Evolutionary conservation across 2,888 invertebrate species (phyloP).

Genomic region (Philaethria dido): DNA sequence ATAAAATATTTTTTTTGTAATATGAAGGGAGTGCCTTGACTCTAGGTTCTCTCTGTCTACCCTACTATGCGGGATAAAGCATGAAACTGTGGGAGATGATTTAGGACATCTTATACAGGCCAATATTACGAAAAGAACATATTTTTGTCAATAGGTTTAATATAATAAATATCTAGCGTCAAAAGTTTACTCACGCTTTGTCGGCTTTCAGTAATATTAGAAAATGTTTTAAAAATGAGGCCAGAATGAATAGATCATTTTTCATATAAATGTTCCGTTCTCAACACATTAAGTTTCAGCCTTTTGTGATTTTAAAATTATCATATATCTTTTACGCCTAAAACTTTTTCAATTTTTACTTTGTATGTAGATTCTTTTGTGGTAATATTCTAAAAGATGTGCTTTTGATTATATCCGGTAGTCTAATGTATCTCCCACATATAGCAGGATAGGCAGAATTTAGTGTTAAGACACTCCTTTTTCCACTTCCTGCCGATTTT

Average conservation of each 20-base stretch:
- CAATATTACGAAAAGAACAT: too few species aligned
- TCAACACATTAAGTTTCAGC: constrained; percentile 20
- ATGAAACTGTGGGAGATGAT: too few species aligned
- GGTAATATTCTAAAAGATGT: not conserved
- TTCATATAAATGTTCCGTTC: constrained; percentile 24
- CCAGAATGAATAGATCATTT: constrained; percentile 21
- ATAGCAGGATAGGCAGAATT: too few species aligned
- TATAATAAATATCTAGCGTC: not conserved
- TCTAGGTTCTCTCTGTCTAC: too few species aligned
- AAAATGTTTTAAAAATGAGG: constrained; percentile 21
- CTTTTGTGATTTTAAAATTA: constrained; percentile 18
- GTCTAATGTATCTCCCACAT: too few species aligned
- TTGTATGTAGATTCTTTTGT: not conserved
- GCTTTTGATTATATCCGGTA: too few species aligned
- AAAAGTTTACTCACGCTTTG: not conserved
- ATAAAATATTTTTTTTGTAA: too few species aligned
- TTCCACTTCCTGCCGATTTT: too few species aligned
- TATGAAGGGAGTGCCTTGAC: too few species aligned
- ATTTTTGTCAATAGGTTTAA: not conserved
- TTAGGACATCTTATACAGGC: too few species aligned
- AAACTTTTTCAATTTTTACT: not conserved
- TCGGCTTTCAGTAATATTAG: constrained; percentile 14
- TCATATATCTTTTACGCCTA: constrained; percentile 2
- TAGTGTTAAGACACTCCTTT: too few species aligned
- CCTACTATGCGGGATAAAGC: too few species aligned